Evolutionary conservation across 2,113 vertebrate species (phyloP).

Genomic region (Junco hyemalis): DNA sequence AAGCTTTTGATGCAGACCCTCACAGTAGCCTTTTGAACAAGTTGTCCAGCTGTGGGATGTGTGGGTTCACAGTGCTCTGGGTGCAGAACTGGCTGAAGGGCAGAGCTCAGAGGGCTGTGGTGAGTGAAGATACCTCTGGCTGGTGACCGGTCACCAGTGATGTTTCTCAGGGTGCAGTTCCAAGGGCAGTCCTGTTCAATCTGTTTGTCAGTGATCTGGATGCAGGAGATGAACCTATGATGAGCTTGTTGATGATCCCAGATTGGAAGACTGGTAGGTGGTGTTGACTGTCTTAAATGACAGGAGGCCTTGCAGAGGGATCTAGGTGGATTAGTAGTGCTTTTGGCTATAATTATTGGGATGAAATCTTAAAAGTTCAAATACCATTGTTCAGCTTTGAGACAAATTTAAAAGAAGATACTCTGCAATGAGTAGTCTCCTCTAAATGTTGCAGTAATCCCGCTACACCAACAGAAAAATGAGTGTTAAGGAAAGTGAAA

Average conservation of each 20-base stretch:
- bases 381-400: neutral
- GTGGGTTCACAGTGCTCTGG: rapidly evolving
- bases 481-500: neutral
- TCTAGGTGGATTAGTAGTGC: neutral
- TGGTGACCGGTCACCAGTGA: rapidly evolving
- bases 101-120: neutral
- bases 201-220: too few relatives aligned
- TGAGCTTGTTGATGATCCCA: neutral
- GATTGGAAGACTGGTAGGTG: neutral
- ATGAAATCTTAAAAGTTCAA: neutral
- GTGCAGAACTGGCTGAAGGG: neutral
- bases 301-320: neutral
- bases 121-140: neutral
- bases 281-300: neutral
- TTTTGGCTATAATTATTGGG: neutral
- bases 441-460: neutral
- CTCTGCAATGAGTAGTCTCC: neutral
- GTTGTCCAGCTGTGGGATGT: neutral
- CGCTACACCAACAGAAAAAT: neutral
- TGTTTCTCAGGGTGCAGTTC: neutral
- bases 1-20: neutral
- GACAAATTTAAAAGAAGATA: neutral
- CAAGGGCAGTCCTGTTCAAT: neutral
- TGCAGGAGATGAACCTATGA: neutral
- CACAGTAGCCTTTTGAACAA: neutral